Base-by-base conservation (phyloP, 1,140 invertebrate genomes). In the Ridgeia piscesae region DNA sequence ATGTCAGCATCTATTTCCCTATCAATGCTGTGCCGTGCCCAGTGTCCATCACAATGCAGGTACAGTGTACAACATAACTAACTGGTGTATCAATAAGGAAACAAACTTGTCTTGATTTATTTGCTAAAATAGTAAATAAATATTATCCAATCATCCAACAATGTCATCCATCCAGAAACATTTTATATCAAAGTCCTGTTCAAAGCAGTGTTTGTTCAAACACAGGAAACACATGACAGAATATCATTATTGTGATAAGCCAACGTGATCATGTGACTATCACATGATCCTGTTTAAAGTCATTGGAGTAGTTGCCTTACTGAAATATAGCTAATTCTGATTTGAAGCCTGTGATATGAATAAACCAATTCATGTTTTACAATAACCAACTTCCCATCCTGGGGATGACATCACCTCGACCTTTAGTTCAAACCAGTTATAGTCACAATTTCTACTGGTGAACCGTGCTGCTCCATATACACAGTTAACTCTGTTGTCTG, bases 31-130 rank as follows among this genome's bases (percentile, higher is more conserved):
- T 95, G 0, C 92, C 89, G 33, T 91, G 77, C 0, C 92, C 93
- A 0, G 77, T 94, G 89, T 93, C 95, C 50, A 93, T 95, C 50
- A 94, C 93, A 21, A 92, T 95, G 50, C 95, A 95, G 95, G 95
- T 95, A 93, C 90, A 91, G 42, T 33, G 95, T 95, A 93, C 90
- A 91, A 77, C 34, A 21, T 27, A 77, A 27, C 0, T 77, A 8
- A 77, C 11, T 4, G 6, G 14, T 17, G 58, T 77, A 77, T 21
- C 27, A 77, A 21, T 77, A 77, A 77, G 2, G 14, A 0, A 9
- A 21, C 27, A 27, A 77, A 4, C 17, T 77, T 27, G 2, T 77
- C 17, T 4, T 77, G 27, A 77, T 77, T 77, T 77, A 77, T 77
- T 77, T 27, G 58, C 2, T n/a, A n/a, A n/a, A n/a, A n/a, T n/a